Percentiles rank a stretch among this genome's conserved stretches.
phyloP scores from a whole-genome alignment of 2,888 invertebrate species.

The Drosophila glabriapex region DNA sequence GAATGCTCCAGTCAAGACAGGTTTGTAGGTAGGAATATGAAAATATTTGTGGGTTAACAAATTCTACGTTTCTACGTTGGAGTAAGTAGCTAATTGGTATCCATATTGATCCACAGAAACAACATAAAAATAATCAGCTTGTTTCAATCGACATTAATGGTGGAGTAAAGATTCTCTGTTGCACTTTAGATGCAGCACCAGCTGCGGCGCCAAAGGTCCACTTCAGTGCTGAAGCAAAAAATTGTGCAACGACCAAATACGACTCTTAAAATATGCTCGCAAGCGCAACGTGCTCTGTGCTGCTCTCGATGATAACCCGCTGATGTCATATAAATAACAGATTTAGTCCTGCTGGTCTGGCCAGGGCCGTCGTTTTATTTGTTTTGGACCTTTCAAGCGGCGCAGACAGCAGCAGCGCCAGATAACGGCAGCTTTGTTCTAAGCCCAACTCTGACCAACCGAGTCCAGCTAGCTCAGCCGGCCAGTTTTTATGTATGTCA shows the following conservation, averaged over 20 bases:
- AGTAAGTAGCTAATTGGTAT: neutral
- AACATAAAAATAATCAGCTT: neutral
- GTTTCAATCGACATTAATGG: neutral
- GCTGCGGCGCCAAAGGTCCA: neutral
- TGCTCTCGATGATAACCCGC: conserved; percentile 54
- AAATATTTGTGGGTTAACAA: no score
- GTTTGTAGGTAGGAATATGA: neutral
- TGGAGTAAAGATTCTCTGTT: neutral
- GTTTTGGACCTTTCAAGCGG: conserved; percentile 51
- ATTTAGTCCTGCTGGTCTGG: conserved; percentile 68
- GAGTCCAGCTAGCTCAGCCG: conserved; percentile 19
- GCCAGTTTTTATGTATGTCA: conserved; percentile 69
- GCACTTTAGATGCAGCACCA: neutral
- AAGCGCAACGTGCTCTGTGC: conserved; percentile 31
- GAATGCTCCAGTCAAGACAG: neutral
- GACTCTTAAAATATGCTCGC: conserved; percentile 50
- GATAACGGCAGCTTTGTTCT: conserved; percentile 63
- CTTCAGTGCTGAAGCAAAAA: conserved; percentile 7
- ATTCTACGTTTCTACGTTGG: neutral
- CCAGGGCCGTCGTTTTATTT: conserved; percentile 65
- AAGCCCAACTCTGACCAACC: conserved; percentile 19
- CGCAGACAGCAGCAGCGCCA: conserved; percentile 35
- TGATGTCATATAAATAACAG: conserved; percentile 75
- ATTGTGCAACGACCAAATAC: conserved; percentile 7
- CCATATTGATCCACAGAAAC: neutral